A percentile compares a stretch with the other conserved stretches of the same genome.
Conservation (phyloP, 2,797 vertebrate species). For the Pseudochromis fuscus region DNA sequence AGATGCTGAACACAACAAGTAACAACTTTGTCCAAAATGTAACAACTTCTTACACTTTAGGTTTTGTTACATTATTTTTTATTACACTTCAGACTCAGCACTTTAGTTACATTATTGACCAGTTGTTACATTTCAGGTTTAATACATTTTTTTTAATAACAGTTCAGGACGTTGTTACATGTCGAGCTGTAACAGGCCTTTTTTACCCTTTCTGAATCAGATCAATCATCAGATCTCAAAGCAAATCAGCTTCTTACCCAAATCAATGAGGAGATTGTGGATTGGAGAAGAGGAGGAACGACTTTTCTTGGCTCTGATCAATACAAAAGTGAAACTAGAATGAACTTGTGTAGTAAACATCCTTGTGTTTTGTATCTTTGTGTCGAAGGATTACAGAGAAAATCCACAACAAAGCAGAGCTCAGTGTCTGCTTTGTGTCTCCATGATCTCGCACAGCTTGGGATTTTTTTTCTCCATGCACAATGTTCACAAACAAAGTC, state of each 20-base stretch:
- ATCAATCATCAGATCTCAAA: no score
- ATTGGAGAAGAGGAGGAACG: not conserved
- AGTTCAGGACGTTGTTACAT: no score
- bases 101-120: no score
- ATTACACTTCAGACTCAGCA: no score
- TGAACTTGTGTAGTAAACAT: constrained; percentile 34
- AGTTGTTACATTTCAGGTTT: no score
- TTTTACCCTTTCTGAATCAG: no score
- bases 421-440: constrained; percentile 59
- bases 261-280: not conserved
- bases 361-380: constrained; percentile 28
- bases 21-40: no score
- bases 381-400: constrained; percentile 60
- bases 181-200: no score
- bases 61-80: no score
- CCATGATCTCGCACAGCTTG: constrained; percentile 54
- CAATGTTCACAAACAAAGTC: constrained; percentile 38
- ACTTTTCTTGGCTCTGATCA: constrained; percentile 14
- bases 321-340: constrained; percentile 19
- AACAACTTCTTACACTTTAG: no score
- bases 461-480: constrained; percentile 55
- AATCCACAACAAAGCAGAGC: constrained; percentile 59
- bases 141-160: no score
- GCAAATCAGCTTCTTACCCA: not conserved
- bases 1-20: no score